These are phyloP conservation scores for Oscheius sp. DNA, from an alignment of 2,888 invertebrate genomes.

Conservation along the genomic window DNA sequence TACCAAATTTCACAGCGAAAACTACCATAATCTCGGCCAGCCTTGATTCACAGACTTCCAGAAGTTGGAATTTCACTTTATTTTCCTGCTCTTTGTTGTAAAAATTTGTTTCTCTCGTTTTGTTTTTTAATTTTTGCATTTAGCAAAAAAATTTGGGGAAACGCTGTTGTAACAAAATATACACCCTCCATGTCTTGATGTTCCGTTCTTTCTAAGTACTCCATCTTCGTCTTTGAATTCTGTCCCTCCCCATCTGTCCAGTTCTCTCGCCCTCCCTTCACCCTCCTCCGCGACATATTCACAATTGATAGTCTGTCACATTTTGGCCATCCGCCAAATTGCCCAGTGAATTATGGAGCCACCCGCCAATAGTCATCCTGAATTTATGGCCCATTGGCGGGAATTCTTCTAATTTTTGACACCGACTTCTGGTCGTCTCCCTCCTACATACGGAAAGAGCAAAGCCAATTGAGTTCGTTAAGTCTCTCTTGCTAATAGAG, in stretches of 20 bases:
- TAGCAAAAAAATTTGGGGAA: too few species aligned
- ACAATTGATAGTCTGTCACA: constrained; percentile 39
- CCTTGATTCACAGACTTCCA: too few species aligned
- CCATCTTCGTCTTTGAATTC: constrained; percentile 17
- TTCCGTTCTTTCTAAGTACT: background rate
- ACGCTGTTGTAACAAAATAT: background rate
- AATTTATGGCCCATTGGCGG: background rate
- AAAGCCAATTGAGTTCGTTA: constrained; percentile 27
- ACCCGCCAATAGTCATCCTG: constrained; percentile 9
- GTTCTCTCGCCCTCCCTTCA: constrained; percentile 29
- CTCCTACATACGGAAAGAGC: background rate
- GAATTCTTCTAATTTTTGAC: background rate
- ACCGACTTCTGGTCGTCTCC: background rate
- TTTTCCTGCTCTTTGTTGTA: too few species aligned
- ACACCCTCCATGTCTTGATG: background rate
- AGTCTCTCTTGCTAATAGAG: constrained; percentile 32
- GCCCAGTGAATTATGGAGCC: constrained; percentile 36
- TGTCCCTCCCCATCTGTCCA: constrained; percentile 3
- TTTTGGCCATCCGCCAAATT: constrained; percentile 39
- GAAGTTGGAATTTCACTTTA: too few species aligned
- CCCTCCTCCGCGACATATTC: constrained; percentile 30
- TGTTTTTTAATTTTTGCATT: background rate
- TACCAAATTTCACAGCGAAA: too few species aligned
- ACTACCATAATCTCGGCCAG: too few species aligned
- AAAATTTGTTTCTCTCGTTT: background rate